These are phyloP conservation scores for Paramuricea clavata DNA, from an alignment of 92 coral and sea anemone species.

Conservation along the genomic window DNA sequence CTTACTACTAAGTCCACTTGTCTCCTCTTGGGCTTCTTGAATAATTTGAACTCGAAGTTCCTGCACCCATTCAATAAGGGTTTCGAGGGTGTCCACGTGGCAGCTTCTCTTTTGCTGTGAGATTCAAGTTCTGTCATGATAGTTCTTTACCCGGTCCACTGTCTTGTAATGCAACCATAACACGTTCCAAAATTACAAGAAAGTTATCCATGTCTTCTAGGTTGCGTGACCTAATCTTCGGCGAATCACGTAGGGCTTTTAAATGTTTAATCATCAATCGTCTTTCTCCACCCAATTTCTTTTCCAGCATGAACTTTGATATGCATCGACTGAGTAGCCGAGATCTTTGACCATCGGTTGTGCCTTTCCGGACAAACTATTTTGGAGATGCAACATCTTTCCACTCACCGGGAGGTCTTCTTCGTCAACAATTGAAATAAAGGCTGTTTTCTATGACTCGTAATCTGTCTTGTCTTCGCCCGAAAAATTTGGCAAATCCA, in stretches of 20 bases:
- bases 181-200: neutral
- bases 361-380: neutral
- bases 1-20: neutral
- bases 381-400: no score
- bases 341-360: neutral
- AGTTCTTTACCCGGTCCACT: neutral
- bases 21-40: conserved; percentile 65
- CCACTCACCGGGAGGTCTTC: no score
- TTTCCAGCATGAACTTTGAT: neutral
- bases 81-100: conserved; percentile 46
- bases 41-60: conserved; percentile 64
- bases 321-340: neutral
- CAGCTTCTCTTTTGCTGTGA: neutral
- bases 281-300: neutral
- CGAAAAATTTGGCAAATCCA: no score
- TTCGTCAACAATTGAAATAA: no score
- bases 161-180: no score
- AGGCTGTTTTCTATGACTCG: no score
- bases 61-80: conserved; percentile 61
- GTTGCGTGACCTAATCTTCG: neutral
- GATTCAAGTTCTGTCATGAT: neutral
- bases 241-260: neutral
- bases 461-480: no score
- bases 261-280: conserved; percentile 7
- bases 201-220: neutral